Evolutionary conservation across 1,140 invertebrate species (phyloP), one percentile per base, ranked within the genome.

Genomic region (Aphaenogaster floridana): DNA sequence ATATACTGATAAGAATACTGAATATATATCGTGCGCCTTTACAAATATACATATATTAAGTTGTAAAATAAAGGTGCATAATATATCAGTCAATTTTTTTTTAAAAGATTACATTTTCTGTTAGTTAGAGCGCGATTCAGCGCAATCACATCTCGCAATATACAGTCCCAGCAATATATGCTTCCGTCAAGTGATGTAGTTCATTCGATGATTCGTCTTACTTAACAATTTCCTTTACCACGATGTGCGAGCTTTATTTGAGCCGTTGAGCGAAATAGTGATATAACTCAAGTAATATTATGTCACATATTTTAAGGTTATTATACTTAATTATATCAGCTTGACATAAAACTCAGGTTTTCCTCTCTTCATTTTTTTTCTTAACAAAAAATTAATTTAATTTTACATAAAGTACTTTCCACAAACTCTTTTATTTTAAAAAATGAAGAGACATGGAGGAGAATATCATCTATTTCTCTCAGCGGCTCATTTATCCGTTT

Each of bases 141-240:
- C 15, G 54, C 36, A 66, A 66, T 52, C 63, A 69, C 63, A 36
- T 68, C 36, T 13, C n/a, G 34, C 36, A 54, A 39, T 80, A 68
- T 80, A 80, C n/a, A 42, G 4, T 39, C 8, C 13, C 34, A 39
- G 17, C n/a, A 69, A 80, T 80, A 80, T 45, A 80, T 42, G n/a
- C n/a, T 39, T 80, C n/a, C 48, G 34, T 39, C 48, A 54, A 80
- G 36, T 68, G 61, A 79, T 79, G 63, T 69, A 21, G 48, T 69
- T 80, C 48, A 69, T 80, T 80, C 63, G 45, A 80, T 48, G 63
- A 80, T 80, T 80, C 15, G 63, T 80, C 63, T 80, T 80, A 39
- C 77, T 68, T 69, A 80, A 80, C 78, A 54, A 42, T 80, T 80
- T 80, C n/a, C 63, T 80, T 69, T 34, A 8, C n/a, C 64, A 28